Evolutionary conservation across 2,113 vertebrate species (phyloP).

Genomic region (Poecile atricapillus): DNA sequence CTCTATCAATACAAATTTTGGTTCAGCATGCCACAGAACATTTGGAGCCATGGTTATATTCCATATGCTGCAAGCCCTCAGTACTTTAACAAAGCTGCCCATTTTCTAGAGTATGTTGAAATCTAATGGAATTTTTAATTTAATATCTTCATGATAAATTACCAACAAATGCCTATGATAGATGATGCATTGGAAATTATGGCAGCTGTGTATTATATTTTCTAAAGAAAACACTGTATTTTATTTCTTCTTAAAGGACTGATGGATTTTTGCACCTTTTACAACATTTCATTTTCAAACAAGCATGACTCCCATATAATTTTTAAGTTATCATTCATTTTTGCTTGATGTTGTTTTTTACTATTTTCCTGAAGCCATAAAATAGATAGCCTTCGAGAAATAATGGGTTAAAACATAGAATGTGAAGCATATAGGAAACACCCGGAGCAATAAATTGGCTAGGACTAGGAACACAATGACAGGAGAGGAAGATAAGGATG

Average conservation of each 20-base stretch:
- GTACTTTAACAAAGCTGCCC: neutral
- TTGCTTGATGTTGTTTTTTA: neutral
- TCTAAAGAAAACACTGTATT: neutral
- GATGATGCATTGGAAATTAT: neutral
- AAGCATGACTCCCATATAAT: neutral
- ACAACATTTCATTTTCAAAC: slow-evolving; percentile 4
- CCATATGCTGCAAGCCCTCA: neutral
- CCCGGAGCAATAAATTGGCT: too few relatives aligned
- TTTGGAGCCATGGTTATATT: neutral
- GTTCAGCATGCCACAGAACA: neutral
- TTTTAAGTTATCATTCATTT: slow-evolving; percentile 24
- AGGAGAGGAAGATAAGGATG: too few relatives aligned
- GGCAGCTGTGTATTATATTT: neutral
- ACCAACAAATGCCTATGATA: neutral
- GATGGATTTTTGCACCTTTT: neutral
- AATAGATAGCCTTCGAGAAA: too few relatives aligned
- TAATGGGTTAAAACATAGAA: too few relatives aligned
- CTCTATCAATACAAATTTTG: neutral
- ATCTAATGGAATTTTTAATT: neutral
- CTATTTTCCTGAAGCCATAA: too few relatives aligned
- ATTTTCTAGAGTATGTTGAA: neutral
- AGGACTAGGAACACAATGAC: too few relatives aligned
- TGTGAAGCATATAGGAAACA: too few relatives aligned
- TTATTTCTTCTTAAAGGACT: neutral
- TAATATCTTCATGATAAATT: neutral